A percentile compares a stretch with the other conserved stretches of the same genome.
phyloP scores from a whole-genome alignment of 2,888 invertebrate genomes.

The Cryptocephalus primarius region DNA sequence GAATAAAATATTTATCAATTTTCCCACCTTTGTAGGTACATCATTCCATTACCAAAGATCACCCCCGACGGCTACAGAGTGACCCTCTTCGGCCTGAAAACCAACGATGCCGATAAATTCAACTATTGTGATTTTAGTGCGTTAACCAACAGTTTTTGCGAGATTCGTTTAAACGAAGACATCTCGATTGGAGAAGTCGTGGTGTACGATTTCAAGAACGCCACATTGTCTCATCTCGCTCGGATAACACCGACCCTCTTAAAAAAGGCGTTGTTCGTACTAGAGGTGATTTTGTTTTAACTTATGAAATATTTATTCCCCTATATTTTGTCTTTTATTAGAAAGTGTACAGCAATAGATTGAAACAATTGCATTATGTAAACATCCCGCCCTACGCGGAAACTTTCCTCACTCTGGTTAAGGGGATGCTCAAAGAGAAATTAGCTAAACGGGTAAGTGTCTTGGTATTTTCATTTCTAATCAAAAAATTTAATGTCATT shows the following conservation, averaged over 20 bases:
- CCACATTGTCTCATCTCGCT: slow-evolving; percentile 1
- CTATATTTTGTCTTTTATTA: slow-evolving; percentile 1
- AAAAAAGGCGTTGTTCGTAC: slow-evolving; percentile 4
- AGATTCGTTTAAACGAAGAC: slow-evolving; percentile 7
- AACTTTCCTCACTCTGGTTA: slow-evolving; percentile 2
- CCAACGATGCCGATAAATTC: slow-evolving; percentile 1
- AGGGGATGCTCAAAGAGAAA: slow-evolving; percentile 6
- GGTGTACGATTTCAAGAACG: slow-evolving; percentile 4
- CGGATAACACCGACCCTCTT: slow-evolving; percentile 4
- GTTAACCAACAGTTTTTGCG: slow-evolving; percentile 3
- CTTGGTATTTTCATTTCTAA: neutral
- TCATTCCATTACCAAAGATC: slow-evolving; percentile 2
- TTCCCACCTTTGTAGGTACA: too few species aligned
- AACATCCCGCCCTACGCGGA: slow-evolving; percentile 2
- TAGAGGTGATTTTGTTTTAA: slow-evolving; percentile 5
- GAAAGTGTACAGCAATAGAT: slow-evolving; percentile 6
- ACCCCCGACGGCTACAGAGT: slow-evolving; percentile 1
- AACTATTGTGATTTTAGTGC: neutral
- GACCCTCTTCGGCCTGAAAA: neutral
- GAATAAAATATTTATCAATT: too few species aligned
- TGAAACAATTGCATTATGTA: slow-evolving; percentile 5
- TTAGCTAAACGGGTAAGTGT: slow-evolving; percentile 5
- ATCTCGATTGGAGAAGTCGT: slow-evolving; percentile 4
- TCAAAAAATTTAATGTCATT: neutral
- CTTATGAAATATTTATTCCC: neutral